Conservation (phyloP, 2,888 invertebrate species). For the Escarpia spicata region DNA sequence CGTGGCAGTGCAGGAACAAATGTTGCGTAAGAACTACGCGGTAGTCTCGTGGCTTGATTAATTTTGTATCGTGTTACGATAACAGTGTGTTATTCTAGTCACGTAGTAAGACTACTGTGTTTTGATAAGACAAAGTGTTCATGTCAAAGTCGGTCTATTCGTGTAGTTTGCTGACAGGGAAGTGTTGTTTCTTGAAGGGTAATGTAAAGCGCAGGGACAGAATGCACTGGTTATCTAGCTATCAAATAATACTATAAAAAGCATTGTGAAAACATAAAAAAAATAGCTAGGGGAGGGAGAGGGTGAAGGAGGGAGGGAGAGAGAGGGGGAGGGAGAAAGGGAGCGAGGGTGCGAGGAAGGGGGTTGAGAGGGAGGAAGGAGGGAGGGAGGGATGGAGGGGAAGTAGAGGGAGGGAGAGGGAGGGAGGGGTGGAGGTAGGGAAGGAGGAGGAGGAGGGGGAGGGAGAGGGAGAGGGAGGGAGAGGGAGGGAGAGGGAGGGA, state of each 20-base stretch:
- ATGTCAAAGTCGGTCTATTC: not conserved
- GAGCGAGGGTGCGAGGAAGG: not conserved
- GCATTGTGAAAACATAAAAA: too few relatives aligned
- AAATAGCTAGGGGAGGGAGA: too few relatives aligned
- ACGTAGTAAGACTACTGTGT: not conserved
- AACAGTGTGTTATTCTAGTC: slow-evolving; percentile 9
- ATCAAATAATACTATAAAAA: too few relatives aligned
- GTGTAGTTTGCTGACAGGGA: not conserved
- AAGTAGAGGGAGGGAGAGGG: not conserved
- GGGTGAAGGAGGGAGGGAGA: too few relatives aligned
- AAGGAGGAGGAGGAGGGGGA: not conserved
- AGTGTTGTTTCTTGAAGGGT: not conserved
- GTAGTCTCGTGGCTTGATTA: not conserved
- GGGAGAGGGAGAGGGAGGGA: not conserved
- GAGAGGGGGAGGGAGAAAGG: too few relatives aligned
- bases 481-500: too few relatives aligned
- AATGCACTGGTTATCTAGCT: not conserved
- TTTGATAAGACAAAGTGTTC: not conserved
- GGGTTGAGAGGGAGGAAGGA: not conserved
- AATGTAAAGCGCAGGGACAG: not conserved
- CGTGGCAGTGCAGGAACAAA: not conserved
- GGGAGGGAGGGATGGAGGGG: not conserved
- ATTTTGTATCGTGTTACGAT: not conserved
- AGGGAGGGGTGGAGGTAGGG: not conserved
- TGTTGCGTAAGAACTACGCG: not conserved